Evolutionary conservation across 1,140 invertebrate genomes (phyloP).

Genomic region (Procambarus virginalis): DNA sequence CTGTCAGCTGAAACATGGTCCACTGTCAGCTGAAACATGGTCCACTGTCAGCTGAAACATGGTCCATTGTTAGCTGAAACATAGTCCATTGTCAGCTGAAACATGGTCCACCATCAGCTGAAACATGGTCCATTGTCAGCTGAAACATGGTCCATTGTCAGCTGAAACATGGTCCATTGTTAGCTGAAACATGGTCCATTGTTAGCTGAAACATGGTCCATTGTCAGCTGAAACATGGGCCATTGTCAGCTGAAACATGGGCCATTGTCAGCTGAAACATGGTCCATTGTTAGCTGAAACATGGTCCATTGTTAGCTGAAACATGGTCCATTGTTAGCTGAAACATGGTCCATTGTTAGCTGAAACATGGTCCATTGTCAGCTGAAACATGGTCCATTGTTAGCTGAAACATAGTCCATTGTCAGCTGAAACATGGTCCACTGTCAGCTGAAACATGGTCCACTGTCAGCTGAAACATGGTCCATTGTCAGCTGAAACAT

Average conservation of each 20-base stretch:
- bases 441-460: conserved; percentile 15
- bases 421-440: conserved; percentile 13
- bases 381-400: conserved; percentile 17
- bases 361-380: conserved; percentile 17
- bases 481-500: conserved; percentile 11
- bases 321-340: not conserved
- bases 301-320: not conserved
- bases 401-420: conserved; percentile 7
- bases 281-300: conserved; percentile 6
- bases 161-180: conserved; percentile 15
- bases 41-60: conserved; percentile 14
- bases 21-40: conserved; percentile 13
- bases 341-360: conserved; percentile 4
- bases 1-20: conserved; percentile 14
- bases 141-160: conserved; percentile 17
- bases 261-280: conserved; percentile 10
- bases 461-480: conserved; percentile 16
- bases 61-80: not conserved
- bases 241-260: conserved; percentile 12
- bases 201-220: conserved; percentile 8
- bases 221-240: conserved; percentile 13
- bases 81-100: too few species aligned
- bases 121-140: conserved; percentile 9
- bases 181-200: conserved; percentile 9
- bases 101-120: conserved; percentile 13